Percentiles rank a stretch among this genome's conserved stretches.
phyloP scores from a whole-genome alignment of 2,113 vertebrate genomes.

The Gallinago undulata region DNA sequence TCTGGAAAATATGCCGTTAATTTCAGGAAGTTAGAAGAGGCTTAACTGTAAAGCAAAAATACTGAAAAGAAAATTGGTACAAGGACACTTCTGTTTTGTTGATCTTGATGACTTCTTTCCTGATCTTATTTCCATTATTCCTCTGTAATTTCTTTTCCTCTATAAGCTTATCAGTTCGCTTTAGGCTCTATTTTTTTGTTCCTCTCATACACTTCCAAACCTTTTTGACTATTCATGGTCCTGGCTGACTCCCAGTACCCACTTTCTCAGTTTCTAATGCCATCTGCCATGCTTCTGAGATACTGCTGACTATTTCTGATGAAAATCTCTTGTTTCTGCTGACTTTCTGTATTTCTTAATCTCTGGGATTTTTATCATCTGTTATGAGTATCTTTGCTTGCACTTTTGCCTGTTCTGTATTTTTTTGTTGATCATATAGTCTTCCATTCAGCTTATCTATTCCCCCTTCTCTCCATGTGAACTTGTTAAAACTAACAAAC shows the following conservation, averaged over 20 bases:
- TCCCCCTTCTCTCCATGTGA: not conserved
- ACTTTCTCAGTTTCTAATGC: constrained; percentile 34
- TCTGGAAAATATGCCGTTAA: not conserved
- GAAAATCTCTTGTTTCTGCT: constrained; percentile 22
- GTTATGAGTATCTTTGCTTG: not conserved
- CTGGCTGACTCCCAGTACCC: constrained; percentile 38
- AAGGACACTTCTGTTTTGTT: not conserved
- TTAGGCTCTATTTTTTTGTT: not conserved
- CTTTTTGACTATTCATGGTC: not conserved
- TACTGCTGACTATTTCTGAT: not conserved
- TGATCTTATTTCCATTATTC: not conserved
- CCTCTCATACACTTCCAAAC: not conserved
- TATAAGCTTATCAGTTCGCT: not conserved
- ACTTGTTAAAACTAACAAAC: not conserved
- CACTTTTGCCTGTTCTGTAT: not conserved
- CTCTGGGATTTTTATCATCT: constrained; percentile 11
- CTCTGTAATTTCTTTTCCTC: not conserved
- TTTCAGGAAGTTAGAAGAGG: not conserved
- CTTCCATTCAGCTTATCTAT: not conserved
- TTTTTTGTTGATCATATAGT: not conserved
- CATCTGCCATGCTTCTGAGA: constrained; percentile 39
- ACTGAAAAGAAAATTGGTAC: not conserved
- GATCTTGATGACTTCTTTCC: not conserved
- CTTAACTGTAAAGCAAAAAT: not conserved
- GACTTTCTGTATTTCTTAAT: constrained; percentile 13